phyloP scores from a whole-genome alignment of 2,797 vertebrate species.

The Tenualosa thibaudeaui region DNA sequence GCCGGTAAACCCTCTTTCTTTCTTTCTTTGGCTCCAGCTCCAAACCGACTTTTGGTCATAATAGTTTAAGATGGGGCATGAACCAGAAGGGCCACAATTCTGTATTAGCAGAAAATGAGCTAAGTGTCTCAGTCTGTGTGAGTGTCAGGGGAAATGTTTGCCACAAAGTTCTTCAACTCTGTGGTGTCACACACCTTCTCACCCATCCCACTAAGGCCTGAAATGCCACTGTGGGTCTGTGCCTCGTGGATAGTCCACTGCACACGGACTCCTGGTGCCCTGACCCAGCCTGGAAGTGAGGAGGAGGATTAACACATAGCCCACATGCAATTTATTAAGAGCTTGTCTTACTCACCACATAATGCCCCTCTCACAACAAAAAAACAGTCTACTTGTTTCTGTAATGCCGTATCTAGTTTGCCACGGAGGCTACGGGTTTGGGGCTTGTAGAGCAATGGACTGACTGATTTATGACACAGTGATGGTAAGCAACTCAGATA shows the following conservation, averaged over 20 bases:
- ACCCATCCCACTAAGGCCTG: not conserved
- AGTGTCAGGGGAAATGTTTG: not conserved
- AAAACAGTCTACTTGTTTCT: not conserved
- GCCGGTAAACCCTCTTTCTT: no score
- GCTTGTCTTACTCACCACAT: not conserved
- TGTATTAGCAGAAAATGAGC: no score
- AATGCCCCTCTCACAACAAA: not conserved
- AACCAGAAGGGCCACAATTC: no score
- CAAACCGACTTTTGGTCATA: no score
- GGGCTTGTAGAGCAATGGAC: not conserved
- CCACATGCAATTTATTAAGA: not conserved
- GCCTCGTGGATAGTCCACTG: not conserved
- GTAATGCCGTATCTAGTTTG: no score
- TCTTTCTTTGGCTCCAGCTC: no score
- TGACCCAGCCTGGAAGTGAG: not conserved
- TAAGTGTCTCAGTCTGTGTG: not conserved
- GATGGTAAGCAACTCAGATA: not conserved
- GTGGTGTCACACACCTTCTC: not conserved
- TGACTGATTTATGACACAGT: not conserved
- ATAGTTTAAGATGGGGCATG: no score
- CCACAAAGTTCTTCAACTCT: not conserved
- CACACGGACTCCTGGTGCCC: not conserved
- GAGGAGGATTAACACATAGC: not conserved
- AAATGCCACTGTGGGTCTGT: not conserved
- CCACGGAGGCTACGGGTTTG: no score